A percentile compares a stretch with the other conserved stretches of the same genome.
Conservation (phyloP, 2,113 vertebrate species). For the Xyliphius kryptos region DNA sequence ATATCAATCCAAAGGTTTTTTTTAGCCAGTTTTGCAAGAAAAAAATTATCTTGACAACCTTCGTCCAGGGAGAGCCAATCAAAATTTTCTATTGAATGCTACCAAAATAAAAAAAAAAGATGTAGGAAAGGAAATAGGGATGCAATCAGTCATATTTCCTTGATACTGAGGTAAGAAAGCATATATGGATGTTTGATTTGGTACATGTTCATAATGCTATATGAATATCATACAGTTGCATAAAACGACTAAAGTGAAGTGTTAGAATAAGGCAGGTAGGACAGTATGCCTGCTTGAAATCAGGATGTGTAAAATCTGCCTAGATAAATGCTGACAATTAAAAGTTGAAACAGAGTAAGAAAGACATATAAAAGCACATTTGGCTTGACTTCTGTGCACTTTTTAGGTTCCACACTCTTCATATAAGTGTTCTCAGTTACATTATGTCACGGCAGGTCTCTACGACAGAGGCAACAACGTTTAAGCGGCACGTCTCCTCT, state of each 20-base stretch:
- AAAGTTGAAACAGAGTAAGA: neutral
- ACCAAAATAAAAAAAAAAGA: neutral
- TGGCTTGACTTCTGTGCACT: neutral
- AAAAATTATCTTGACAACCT: too few species aligned
- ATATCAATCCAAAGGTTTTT: too few species aligned
- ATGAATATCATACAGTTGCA: conserved; percentile 15
- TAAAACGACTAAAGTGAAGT: conserved; percentile 15
- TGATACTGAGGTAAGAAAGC: conserved; percentile 18
- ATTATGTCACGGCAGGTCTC: neutral
- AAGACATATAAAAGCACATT: neutral
- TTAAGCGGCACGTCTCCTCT: neutral
- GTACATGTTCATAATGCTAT: conserved; percentile 26
- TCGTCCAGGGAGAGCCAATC: neutral
- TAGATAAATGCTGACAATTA: neutral
- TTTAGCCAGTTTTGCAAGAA: too few species aligned
- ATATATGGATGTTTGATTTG: conserved; percentile 10
- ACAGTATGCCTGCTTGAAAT: neutral
- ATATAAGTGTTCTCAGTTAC: conserved; percentile 1
- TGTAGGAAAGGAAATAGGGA: neutral
- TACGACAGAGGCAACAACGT: neutral
- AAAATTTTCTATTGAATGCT: neutral
- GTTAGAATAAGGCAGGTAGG: conserved; percentile 25
- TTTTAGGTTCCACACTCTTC: conserved; percentile 2
- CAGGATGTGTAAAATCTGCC: neutral
- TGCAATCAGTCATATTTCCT: conserved; percentile 21